phyloP scores from a whole-genome alignment of 2,113 vertebrate genomes.

The Campylomormyrus tamandua region DNA sequence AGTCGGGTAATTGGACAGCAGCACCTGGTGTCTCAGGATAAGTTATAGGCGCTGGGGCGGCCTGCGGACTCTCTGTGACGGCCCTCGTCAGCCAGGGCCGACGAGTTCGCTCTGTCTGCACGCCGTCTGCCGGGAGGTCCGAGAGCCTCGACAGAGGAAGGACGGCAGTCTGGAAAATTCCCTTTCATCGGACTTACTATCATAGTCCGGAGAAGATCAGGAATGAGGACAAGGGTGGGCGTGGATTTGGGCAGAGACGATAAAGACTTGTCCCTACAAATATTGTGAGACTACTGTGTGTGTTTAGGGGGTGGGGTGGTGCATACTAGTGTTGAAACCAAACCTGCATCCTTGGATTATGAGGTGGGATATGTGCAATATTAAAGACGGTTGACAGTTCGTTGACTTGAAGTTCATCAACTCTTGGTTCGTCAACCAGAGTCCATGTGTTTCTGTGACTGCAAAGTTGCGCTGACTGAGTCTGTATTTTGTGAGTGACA shows the following conservation, averaged over 20 bases:
- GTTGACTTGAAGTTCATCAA: not conserved
- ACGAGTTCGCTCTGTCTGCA: not conserved
- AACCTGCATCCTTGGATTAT: not conserved
- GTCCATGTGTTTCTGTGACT: not conserved
- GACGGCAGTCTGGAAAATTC: not conserved
- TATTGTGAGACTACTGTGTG: not conserved
- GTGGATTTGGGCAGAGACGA: not conserved
- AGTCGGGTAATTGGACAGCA: slow-evolving; percentile 57
- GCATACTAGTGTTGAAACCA: not conserved
- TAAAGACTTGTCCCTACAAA: not conserved
- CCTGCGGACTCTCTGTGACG: slow-evolving; percentile 50
- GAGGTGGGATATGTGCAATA: not conserved
- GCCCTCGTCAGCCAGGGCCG: slow-evolving; percentile 44
- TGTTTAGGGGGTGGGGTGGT: not conserved
- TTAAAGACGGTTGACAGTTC: not conserved
- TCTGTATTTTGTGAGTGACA: not conserved
- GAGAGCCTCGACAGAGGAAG: not conserved
- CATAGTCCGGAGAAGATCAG: not conserved
- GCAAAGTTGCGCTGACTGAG: not conserved
- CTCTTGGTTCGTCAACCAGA: not conserved
- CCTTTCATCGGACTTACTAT: not conserved
- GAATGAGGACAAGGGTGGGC: not conserved
- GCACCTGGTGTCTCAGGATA: slow-evolving; percentile 59
- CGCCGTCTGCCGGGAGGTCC: not conserved
- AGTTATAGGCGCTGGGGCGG: slow-evolving; percentile 54